phyloP scores from a whole-genome alignment of 2,797 vertebrate species.

The Pitangus sulphuratus region DNA sequence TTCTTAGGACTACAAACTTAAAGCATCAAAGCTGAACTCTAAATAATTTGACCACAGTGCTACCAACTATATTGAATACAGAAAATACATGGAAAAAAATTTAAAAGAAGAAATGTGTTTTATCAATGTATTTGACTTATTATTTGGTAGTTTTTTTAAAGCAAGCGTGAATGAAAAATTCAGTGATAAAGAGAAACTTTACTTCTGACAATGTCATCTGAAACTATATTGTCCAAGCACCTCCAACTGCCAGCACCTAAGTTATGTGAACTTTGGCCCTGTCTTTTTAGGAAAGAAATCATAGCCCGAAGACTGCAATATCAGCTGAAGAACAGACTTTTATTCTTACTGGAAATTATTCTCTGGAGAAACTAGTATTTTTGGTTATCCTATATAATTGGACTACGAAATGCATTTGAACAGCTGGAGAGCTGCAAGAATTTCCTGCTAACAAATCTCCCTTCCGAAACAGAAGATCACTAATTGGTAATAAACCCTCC shows the following conservation, averaged over 20 bases:
- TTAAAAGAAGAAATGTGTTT: background rate
- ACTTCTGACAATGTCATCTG: background rate
- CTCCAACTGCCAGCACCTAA: background rate
- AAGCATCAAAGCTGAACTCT: background rate
- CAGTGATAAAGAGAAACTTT: background rate
- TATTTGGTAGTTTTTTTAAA: background rate
- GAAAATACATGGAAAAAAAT: background rate
- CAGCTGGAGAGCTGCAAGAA: slow-evolving; percentile 18
- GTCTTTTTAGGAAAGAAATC: background rate
- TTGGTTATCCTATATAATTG: background rate
- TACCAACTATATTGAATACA: background rate
- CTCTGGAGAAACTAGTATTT: background rate
- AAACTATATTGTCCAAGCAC: background rate
- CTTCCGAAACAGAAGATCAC: background rate
- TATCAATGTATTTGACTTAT: background rate
- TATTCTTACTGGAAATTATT: background rate
- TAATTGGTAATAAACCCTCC: background rate
- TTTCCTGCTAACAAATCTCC: slow-evolving; percentile 3
- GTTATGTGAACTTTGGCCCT: background rate
- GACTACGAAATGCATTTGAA: background rate
- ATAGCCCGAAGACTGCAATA: background rate
- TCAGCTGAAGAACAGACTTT: background rate
- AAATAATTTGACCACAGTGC: background rate
- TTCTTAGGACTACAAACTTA: background rate
- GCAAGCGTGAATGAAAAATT: background rate